Conservation (phyloP, 2,888 invertebrate species). For the Alloplasta piceator region DNA sequence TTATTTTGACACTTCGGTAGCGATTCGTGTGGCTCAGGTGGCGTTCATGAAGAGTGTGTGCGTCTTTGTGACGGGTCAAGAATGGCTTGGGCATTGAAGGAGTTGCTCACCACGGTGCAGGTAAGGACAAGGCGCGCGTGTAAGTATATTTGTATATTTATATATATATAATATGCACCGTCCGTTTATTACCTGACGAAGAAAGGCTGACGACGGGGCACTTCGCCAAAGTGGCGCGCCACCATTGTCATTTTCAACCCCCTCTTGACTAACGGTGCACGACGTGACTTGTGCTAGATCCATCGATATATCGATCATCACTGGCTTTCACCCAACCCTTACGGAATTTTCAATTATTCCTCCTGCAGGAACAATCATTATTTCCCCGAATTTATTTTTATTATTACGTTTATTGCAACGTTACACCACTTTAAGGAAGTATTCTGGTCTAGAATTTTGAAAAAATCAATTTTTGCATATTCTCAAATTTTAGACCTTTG, state of each 20-base stretch:
- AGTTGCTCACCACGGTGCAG: not conserved
- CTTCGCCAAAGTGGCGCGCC: constrained; percentile 2
- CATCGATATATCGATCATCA: constrained; percentile 16
- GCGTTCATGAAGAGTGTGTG: constrained; percentile 5
- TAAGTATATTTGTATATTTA: not conserved
- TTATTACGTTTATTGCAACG: no score
- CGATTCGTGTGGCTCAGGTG: constrained; percentile 42
- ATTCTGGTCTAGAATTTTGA: no score
- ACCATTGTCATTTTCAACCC: not conserved
- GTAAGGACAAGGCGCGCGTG: constrained; percentile 23
- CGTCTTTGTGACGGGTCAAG: not conserved
- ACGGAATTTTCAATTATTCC: no score
- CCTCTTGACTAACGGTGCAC: not conserved
- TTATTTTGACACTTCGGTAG: constrained; percentile 56
- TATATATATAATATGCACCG: no score
- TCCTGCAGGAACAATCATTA: no score
- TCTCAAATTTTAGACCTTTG: no score
- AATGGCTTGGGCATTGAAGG: not conserved
- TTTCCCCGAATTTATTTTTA: no score
- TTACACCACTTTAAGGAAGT: no score
- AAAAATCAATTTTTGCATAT: no score
- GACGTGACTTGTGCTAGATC: constrained; percentile 5
- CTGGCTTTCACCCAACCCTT: no score
- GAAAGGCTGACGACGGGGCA: not conserved
- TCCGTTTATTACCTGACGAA: constrained; percentile 5